A percentile compares a stretch with the other conserved stretches of the same genome.
phyloP scores from a whole-genome alignment of 1,140 invertebrate species.

The Pseudomyrmex dendroicus region DNA sequence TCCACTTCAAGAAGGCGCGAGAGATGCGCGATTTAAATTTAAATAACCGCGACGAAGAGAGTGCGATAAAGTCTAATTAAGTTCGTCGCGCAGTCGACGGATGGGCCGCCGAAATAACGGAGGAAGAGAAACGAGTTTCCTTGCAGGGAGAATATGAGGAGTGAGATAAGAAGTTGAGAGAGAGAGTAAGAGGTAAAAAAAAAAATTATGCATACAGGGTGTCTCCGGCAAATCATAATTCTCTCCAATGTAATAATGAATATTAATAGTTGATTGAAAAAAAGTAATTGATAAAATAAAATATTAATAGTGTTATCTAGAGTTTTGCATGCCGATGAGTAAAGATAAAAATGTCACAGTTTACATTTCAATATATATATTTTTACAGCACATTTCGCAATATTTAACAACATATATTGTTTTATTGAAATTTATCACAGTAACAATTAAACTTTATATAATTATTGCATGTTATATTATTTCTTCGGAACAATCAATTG shows the following conservation, averaged over 20 bases:
- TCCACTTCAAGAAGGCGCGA: constrained; percentile 43
- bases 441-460: too few relatives aligned
- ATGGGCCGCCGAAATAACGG: constrained; percentile 62
- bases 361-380: too few relatives aligned
- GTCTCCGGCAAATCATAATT: not conserved
- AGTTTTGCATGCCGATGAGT: too few relatives aligned
- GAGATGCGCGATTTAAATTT: constrained; percentile 74
- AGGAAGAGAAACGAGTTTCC: constrained; percentile 35
- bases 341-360: too few relatives aligned
- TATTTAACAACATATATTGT: too few relatives aligned
- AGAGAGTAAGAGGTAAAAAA: not conserved
- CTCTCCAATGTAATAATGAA: not conserved
- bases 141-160: constrained; percentile 17
- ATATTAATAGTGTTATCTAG: too few relatives aligned
- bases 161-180: constrained; percentile 10
- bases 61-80: constrained; percentile 81
- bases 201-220: constrained; percentile 29
- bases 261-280: not conserved
- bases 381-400: too few relatives aligned
- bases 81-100: constrained; percentile 64
- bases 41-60: constrained; percentile 77
- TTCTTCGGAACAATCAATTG: not conserved
- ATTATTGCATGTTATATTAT: not conserved
- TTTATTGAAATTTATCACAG: too few relatives aligned
- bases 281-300: too few relatives aligned